These are phyloP conservation scores for Varecia variegata DNA, from an alignment of 2,797 vertebrate genomes.

Conservation along the genomic window DNA sequence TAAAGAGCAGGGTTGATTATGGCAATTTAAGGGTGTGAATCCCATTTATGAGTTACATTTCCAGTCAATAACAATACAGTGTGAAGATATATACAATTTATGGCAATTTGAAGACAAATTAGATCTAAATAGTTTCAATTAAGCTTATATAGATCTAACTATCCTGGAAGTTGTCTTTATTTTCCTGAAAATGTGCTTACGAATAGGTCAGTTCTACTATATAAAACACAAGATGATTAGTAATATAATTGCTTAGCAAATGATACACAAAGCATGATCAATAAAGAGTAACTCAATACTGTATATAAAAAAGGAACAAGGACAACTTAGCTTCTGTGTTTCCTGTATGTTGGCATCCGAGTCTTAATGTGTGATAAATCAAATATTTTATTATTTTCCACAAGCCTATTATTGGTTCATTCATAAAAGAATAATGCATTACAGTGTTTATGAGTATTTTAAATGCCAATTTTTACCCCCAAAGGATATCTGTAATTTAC, in stretches of 20 bases:
- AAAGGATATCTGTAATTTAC: neutral
- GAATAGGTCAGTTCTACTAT: constrained; percentile 25
- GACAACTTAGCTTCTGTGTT: neutral
- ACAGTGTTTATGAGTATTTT: neutral
- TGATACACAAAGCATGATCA: constrained; percentile 9
- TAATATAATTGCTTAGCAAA: constrained; percentile 37
- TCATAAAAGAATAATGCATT: neutral
- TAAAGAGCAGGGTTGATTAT: constrained; percentile 29
- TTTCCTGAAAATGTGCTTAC: constrained; percentile 50
- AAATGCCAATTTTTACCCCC: neutral
- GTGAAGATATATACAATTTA: neutral
- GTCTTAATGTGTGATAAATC: neutral
- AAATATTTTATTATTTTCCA: constrained; percentile 3
- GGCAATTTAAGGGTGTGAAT: constrained; percentile 5
- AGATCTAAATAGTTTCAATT: constrained; percentile 48
- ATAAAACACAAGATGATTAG: constrained; percentile 25
- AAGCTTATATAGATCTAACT: constrained; percentile 45
- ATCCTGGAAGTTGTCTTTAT: constrained; percentile 28
- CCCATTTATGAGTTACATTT: constrained; percentile 48
- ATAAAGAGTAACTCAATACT: constrained; percentile 24
- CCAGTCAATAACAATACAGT: constrained; percentile 30
- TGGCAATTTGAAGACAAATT: constrained; percentile 48
- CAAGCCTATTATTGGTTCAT: neutral
- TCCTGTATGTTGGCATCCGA: neutral
- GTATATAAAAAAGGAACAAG: neutral